Evolutionary conservation across 2,113 vertebrate species (phyloP).

Genomic region (Cettia cetti): DNA sequence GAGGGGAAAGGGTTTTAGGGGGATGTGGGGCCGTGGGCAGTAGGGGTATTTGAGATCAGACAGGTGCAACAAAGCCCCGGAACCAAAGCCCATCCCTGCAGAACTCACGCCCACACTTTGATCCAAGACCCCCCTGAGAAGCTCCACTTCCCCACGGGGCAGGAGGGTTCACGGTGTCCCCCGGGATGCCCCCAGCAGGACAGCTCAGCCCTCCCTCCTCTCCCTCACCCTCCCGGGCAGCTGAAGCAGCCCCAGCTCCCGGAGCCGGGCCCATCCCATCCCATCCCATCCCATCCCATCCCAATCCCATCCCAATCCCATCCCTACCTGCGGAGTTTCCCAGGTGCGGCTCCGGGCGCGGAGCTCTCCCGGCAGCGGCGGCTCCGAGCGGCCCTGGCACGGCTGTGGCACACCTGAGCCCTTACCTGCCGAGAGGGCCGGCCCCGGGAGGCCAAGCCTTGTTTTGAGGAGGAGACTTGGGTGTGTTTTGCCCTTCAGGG

Average conservation of each 20-base stretch:
- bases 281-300: no score
- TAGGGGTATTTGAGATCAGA: neutral
- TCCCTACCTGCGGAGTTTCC: neutral
- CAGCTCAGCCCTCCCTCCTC: no score
- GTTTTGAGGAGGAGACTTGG: conserved; percentile 64
- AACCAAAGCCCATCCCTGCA: neutral
- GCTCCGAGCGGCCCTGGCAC: neutral
- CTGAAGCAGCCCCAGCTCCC: no score
- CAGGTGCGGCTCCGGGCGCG: neutral
- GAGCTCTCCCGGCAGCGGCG: neutral
- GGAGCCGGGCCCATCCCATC: no score
- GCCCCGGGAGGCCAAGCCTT: conserved; percentile 47
- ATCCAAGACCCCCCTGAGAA: neutral
- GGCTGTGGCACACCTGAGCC: neutral
- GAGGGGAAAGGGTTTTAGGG: neutral
- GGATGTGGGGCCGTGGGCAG: neutral
- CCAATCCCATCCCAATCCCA: no score
- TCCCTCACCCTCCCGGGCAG: no score
- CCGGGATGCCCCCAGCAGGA: neutral
- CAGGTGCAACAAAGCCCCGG: neutral
- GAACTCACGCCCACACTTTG: accelerated
- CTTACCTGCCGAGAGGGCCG: conserved; percentile 21
- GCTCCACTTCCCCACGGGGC: accelerated
- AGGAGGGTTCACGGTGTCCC: neutral
- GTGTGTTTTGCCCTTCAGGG: conserved; percentile 65